Conservation (phyloP, 2,113 vertebrate species). For the Alouatta palliata region DNA sequence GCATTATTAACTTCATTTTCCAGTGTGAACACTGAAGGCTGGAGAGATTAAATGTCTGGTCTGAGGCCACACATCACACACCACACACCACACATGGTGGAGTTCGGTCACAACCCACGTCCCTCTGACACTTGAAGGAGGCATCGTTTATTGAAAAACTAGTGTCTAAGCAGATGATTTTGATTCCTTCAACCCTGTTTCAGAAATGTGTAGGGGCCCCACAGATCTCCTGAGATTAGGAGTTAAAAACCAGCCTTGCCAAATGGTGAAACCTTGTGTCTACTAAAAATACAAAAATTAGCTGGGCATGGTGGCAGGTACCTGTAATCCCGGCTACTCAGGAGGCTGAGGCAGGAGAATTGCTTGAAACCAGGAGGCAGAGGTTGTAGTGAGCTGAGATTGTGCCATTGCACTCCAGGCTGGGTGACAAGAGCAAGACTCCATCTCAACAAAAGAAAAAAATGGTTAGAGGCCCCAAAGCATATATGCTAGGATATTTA, state of each 20-base stretch:
- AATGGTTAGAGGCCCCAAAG: no score
- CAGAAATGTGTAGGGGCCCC: neutral
- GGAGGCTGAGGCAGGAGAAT: no score
- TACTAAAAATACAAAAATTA: no score
- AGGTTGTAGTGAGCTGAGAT: no score
- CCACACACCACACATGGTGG: neutral
- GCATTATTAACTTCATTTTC: neutral
- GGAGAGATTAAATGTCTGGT: neutral
- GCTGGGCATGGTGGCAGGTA: no score
- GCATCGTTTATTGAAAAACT: neutral
- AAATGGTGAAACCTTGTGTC: no score
- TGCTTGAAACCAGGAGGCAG: rapidly evolving
- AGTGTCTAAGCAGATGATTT: neutral
- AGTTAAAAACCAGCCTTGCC: no score
- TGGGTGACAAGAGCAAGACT: no score
- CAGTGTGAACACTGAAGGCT: neutral
- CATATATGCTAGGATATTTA: neutral
- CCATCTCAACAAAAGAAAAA: no score
- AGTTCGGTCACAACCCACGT: neutral
- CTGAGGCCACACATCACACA: neutral
- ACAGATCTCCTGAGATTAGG: no score
- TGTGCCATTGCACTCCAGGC: no score
- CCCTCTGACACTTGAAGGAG: neutral
- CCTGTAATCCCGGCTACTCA: no score
- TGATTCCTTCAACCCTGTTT: neutral